Evolutionary conservation across 2,113 vertebrate species (phyloP), one percentile per base, ranked within the genome.

Genomic region (Nannobrachium achirus): DNA sequence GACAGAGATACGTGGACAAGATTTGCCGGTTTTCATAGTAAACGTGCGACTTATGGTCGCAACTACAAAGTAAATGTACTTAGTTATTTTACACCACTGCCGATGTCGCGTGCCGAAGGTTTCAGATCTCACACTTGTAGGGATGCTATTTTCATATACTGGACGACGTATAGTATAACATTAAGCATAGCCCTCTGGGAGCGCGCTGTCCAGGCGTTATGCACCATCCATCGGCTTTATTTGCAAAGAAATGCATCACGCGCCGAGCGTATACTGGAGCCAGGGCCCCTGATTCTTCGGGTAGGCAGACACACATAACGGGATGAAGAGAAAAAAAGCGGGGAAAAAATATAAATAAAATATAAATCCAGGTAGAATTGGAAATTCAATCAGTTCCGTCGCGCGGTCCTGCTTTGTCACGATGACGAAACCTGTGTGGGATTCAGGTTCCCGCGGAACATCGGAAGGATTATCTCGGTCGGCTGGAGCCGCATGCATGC

Each of bases 301-400:
- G 56, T 0, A 14, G 59, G 55, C 69, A 60, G 10, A 49, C 52
- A 57, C 58, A 56, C 59, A 59, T 44, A 68, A 63, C 7, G 15
- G 60, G 58, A 63, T 50, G 53, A 60, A 33, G 25, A 33, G 25
- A 33, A 33, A 5, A 33, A 5, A 33, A 33, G n/a, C n/a, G n/a
- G n/a, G 25, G 25, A 33, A 16, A 63, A 46, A 70, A n/a, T n/a
- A n/a, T n/a, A 40, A 20, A 44, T 2, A 8, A 50, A 7, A 50
- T 8, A 49, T 5, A 51, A 44, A 56, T 66, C 56, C 33, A 50
- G 57, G 50, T 67, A 57, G 45, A 83, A 79, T 56, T 67, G 75
- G 55, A 86, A 83, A 80, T 86, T 77, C 80, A 84, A 84, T 89
- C 72, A 74, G 42, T 61, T 66, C 40, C 39, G 62, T 76, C 58